Percentiles rank a stretch among this genome's conserved stretches.
phyloP scores from a whole-genome alignment of 2,888 invertebrate genomes.

The Scaptodrosophila latifasciaeformis region DNA sequence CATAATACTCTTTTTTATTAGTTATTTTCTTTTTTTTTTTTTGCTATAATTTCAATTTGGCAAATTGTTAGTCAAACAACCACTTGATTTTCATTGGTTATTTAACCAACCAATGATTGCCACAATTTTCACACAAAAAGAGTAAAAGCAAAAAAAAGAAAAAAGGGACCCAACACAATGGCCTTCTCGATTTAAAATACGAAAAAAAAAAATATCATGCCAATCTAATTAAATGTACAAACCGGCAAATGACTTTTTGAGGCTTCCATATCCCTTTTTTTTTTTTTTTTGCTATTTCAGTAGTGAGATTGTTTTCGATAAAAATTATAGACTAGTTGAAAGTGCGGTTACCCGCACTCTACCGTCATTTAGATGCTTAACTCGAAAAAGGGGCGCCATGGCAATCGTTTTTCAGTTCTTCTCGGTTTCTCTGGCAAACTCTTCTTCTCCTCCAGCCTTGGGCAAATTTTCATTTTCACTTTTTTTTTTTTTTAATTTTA shows the following conservation, averaged over 20 bases:
- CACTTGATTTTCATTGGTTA: too few relatives aligned
- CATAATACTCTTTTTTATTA: too few relatives aligned
- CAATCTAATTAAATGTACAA: constrained; percentile 43
- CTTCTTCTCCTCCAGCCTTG: too few relatives aligned
- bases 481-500: constrained; percentile 3
- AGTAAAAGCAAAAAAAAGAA: constrained; percentile 1
- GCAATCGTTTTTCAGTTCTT: too few relatives aligned
- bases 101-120: too few relatives aligned
- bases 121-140: too few relatives aligned
- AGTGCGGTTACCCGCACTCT: constrained; percentile 26
- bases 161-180: constrained; percentile 2
- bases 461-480: constrained; percentile 2
- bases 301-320: constrained; percentile 56
- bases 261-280: constrained; percentile 13
- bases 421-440: too few relatives aligned
- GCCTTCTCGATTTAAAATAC: not conserved
- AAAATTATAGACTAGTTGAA: constrained; percentile 59
- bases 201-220: not conserved
- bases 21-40: too few relatives aligned
- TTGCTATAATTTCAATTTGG: too few relatives aligned
- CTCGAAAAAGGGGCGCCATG: constrained; percentile 15
- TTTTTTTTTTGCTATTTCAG: too few relatives aligned
- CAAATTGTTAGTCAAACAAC: too few relatives aligned
- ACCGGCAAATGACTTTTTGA: constrained; percentile 35
- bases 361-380: constrained; percentile 42